Evolutionary conservation across 2,113 vertebrate species (phyloP), one percentile per base, ranked within the genome.

Genomic region (Pedionomus torquatus): DNA sequence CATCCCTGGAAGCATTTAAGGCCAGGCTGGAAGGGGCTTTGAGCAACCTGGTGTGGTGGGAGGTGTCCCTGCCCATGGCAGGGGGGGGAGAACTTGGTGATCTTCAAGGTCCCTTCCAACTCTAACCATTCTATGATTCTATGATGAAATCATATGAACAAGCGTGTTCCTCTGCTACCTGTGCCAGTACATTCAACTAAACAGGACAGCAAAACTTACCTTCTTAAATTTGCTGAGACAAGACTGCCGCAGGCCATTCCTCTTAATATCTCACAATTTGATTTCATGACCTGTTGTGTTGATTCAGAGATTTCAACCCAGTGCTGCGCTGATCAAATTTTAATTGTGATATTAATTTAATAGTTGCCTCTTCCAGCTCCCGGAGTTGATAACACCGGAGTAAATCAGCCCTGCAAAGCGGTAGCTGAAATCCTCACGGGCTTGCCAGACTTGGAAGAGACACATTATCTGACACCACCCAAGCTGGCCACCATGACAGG

Each of bases 321-420:
- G 58, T 21, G 25, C 54, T 46, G 49, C 6, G 3, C 28, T 63
- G 79, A 77, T 63, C 63, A 76, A 49, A 70, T 93, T 90, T 86
- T 93, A 86, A 88, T 81, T 78, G 41, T 78, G 46, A 35, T 89
- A 90, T 63, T 77, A 83, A 75, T 87, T 92, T 75, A 77, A 74
- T 20, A 30, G 41, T 61, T 90, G 49, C 11, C 17, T 90, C 58
- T 93, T 83, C 31, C 66, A 80, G 75, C 35, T 57, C 16, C 57
- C 48, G 0, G 0, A 35, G n/a, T 58, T 63, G 58, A 63, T 61
- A 63, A 90, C 92, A 58, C 24, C 13, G 43, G 19, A 80, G 23
- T 49, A 74, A 74, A 72, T 41, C 71, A 82, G 30, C 57, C 75
- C 63, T 75, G 63, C 23, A 30, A 60, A 89, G 51, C 14, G 25